Percentiles rank a stretch among this genome's conserved stretches.
phyloP scores from a whole-genome alignment of 2,888 invertebrate species.

The Aleiodes alternator region DNA sequence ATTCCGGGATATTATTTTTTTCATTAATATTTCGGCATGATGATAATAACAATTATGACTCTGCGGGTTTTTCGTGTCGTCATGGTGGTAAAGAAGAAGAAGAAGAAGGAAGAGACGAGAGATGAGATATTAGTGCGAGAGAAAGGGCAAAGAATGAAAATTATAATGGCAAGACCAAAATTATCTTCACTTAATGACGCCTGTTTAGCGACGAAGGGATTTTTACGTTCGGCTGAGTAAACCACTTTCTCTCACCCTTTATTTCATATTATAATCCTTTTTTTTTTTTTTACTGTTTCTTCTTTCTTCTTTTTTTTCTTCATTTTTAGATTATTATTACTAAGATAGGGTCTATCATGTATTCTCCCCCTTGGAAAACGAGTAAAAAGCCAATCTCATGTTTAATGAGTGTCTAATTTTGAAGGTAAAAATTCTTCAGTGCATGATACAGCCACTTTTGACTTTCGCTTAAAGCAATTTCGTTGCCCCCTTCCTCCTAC shows the following conservation, averaged over 20 bases:
- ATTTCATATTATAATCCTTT: slow-evolving; percentile 32
- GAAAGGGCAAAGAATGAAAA: slow-evolving; percentile 45
- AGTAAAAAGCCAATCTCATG: slow-evolving; percentile 54
- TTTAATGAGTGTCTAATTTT: slow-evolving; percentile 66
- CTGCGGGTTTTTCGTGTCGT: slow-evolving; percentile 13
- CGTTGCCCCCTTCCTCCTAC: neutral
- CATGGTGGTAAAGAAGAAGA: neutral
- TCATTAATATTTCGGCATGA: too few species aligned
- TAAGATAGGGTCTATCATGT: slow-evolving; percentile 35
- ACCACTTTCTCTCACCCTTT: slow-evolving; percentile 33
- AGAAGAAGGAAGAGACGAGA: too few species aligned
- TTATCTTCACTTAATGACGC: slow-evolving; percentile 64
- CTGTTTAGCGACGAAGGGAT: slow-evolving; percentile 55
- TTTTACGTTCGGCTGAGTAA: slow-evolving; percentile 17
- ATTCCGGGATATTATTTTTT: too few species aligned
- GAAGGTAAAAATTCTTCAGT: slow-evolving; percentile 56
- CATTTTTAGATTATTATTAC: slow-evolving; percentile 1
- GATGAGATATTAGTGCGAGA: slow-evolving; percentile 6
- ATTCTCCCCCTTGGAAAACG: slow-evolving; percentile 40
- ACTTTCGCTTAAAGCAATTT: slow-evolving; percentile 17
- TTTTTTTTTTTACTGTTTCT: neutral
- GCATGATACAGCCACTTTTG: slow-evolving; percentile 34
- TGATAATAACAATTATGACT: slow-evolving; percentile 25
- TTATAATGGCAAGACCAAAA: slow-evolving; percentile 59
- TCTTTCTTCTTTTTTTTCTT: too few species aligned